Conservation (phyloP, 2,113 vertebrate species). For the Picathartes gymnocephalus region DNA sequence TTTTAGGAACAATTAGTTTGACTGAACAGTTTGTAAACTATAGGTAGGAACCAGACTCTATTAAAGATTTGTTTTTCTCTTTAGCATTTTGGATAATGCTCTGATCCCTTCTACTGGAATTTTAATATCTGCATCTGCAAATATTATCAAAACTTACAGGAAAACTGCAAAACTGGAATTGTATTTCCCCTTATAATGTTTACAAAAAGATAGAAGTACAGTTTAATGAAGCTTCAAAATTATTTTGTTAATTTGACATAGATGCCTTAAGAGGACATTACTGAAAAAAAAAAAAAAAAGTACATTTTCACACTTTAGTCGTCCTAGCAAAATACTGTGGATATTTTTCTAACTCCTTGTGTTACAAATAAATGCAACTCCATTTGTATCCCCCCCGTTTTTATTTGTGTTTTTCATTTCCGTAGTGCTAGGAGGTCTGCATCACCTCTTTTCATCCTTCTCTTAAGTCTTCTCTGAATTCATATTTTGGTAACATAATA, state of each 20-base stretch:
- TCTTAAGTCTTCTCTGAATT: not conserved
- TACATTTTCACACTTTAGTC: not conserved
- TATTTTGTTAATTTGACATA: not conserved
- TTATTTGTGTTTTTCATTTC: not conserved
- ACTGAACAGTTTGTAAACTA: not conserved
- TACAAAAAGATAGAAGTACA: not conserved
- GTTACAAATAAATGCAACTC: not conserved
- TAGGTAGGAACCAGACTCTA: not conserved
- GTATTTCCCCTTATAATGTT: not conserved
- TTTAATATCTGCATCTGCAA: not conserved
- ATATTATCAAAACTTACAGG: not conserved
- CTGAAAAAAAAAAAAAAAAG: not conserved
- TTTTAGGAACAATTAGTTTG: not conserved
- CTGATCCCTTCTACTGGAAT: not conserved
- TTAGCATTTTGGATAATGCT: not conserved
- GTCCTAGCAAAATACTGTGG: not conserved
- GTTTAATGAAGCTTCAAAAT: not conserved
- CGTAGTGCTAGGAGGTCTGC: not conserved
- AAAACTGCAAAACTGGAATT: not conserved
- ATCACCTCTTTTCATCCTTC: not conserved
- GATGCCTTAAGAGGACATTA: not conserved
- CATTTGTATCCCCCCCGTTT: fast-evolving
- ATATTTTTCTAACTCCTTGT: not conserved
- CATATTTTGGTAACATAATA: not conserved
- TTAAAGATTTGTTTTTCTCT: fast-evolving